phyloP scores from a whole-genome alignment of 2,797 vertebrate species.

The Adrianichthys oophorus region DNA sequence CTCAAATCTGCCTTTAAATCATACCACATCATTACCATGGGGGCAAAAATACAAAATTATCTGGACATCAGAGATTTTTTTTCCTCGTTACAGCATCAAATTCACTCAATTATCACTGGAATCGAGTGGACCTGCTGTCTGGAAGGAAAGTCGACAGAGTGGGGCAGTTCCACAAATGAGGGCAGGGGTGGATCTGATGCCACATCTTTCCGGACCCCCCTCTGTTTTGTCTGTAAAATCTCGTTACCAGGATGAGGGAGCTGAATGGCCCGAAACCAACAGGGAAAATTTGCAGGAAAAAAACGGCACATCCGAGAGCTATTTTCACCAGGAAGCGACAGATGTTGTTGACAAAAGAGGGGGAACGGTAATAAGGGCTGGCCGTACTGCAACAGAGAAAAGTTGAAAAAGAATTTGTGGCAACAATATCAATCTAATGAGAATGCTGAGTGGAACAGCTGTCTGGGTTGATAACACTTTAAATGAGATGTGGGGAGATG shows the following conservation, averaged over 20 bases:
- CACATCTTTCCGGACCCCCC: slow-evolving; percentile 41
- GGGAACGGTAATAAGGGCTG: slow-evolving; percentile 39
- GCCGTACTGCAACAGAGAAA: slow-evolving; percentile 58
- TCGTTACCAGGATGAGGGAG: slow-evolving; percentile 50
- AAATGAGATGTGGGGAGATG: slow-evolving; percentile 62
- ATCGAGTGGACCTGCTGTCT: slow-evolving; percentile 28
- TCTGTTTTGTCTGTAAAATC: slow-evolving; percentile 21
- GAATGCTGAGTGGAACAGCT: slow-evolving; percentile 71
- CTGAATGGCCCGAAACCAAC: slow-evolving; percentile 6
- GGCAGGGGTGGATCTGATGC: not conserved
- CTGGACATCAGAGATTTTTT: too few relatives aligned
- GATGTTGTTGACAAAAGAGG: slow-evolving; percentile 72
- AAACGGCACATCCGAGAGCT: slow-evolving; percentile 3
- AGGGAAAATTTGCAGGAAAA: slow-evolving; percentile 30
- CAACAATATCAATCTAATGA: slow-evolving; percentile 72
- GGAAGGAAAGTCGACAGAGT: slow-evolving; percentile 17
- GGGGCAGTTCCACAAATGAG: not conserved
- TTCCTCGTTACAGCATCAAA: slow-evolving; percentile 19
- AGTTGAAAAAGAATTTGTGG: slow-evolving; percentile 53
- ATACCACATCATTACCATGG: too few relatives aligned
- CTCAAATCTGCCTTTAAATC: too few relatives aligned
- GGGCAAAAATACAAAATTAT: too few relatives aligned
- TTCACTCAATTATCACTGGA: slow-evolving; percentile 35
- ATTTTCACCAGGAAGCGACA: slow-evolving; percentile 44
- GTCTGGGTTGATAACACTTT: slow-evolving; percentile 57